phyloP scores from a whole-genome alignment of 2,797 vertebrate genomes.

The Morus bassanus region DNA sequence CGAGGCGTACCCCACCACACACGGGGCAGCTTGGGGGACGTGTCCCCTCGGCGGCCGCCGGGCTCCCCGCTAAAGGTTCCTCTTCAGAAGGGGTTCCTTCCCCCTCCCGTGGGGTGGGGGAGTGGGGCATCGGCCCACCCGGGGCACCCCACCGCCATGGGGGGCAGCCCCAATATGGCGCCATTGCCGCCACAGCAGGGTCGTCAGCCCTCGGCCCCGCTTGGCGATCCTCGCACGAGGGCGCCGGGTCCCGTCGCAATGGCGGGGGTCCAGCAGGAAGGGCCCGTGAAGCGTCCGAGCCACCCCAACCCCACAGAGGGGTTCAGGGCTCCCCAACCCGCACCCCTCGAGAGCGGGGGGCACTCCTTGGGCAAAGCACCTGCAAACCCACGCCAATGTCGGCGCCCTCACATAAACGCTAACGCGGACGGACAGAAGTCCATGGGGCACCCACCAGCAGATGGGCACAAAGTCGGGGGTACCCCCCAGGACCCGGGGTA shows the following conservation, averaged over 20 bases:
- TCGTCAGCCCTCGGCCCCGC: fast-evolving
- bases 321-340: neutral
- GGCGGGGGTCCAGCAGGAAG: fast-evolving
- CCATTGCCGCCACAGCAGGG: fast-evolving
- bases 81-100: neutral
- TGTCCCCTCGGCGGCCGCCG: neutral
- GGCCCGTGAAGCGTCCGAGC: neutral
- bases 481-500: fast-evolving
- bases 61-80: neutral
- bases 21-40: fast-evolving
- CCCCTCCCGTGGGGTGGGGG: too few relatives aligned
- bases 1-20: fast-evolving
- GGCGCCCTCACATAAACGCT: fast-evolving
- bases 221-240: neutral
- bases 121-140: too few relatives aligned
- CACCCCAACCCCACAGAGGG: neutral
- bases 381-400: fast-evolving
- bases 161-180: too few relatives aligned
- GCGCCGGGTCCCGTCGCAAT: fast-evolving
- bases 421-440: fast-evolving
- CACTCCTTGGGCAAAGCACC: neutral
- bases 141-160: neutral
- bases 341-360: fast-evolving
- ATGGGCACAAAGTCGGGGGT: neutral
- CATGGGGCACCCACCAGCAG: fast-evolving